Conservation (phyloP, 2,113 vertebrate genomes). For the Pseudopipra pipra region DNA sequence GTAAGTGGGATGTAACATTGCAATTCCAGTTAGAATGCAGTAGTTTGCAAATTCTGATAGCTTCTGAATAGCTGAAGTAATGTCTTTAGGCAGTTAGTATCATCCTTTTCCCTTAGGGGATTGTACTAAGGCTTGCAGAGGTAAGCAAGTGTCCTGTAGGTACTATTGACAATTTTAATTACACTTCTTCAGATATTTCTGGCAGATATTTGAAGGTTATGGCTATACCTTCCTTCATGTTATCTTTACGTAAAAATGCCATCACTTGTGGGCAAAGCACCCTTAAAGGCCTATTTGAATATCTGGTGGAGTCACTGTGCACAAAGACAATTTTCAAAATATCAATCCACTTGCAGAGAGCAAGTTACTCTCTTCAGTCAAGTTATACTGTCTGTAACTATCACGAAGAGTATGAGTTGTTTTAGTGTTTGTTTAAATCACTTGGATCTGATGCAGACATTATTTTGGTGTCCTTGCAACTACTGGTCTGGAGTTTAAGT, state of each 20-base stretch:
- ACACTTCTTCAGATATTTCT: not conserved
- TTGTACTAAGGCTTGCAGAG: not conserved
- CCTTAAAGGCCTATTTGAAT: not conserved
- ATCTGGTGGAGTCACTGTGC: not conserved
- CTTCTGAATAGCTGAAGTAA: not conserved
- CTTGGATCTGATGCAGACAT: not conserved
- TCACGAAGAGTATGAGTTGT: not conserved
- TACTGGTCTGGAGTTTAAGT: not conserved
- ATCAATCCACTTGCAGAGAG: not conserved
- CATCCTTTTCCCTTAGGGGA: not conserved
- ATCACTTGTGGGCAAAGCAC: not conserved
- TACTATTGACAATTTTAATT: not conserved
- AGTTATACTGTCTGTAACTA: not conserved
- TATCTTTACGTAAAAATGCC: not conserved
- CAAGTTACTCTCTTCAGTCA: not conserved
- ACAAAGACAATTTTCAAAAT: not conserved
- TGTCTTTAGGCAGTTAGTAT: not conserved
- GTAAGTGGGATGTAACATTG: not conserved
- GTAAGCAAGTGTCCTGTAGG: not conserved
- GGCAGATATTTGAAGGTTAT: not conserved
- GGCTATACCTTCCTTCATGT: not conserved
- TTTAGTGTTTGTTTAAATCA: not conserved
- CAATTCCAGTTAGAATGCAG: not conserved
- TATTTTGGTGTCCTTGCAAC: not conserved
- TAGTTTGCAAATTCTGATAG: not conserved